phyloP scores from a whole-genome alignment of 2,113 vertebrate species.

The Zosterops borbonicus region DNA sequence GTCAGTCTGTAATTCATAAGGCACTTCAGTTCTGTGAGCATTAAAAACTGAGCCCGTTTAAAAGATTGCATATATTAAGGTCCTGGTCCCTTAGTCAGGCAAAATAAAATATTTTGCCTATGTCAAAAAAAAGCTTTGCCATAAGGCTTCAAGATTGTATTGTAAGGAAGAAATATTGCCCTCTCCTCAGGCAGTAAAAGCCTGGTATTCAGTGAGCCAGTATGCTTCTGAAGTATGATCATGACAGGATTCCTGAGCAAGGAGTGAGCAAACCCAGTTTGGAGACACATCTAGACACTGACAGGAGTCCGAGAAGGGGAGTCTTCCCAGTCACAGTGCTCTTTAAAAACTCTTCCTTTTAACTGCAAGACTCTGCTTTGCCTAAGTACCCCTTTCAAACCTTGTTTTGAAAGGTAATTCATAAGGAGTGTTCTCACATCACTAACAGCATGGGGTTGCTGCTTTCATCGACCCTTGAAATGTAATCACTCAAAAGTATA shows the following conservation, averaged over 20 bases:
- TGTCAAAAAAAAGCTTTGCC: slow-evolving; percentile 4
- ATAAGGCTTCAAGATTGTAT: not conserved
- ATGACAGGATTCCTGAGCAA: not conserved
- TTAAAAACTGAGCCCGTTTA: not conserved
- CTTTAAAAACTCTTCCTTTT: not conserved
- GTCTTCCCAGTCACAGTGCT: not conserved
- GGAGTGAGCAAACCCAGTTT: not conserved
- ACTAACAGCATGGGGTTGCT: not conserved
- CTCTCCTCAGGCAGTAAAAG: not conserved
- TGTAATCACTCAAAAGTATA: not conserved
- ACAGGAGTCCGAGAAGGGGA: not conserved
- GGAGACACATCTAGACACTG: not conserved
- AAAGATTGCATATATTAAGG: slow-evolving; percentile 23
- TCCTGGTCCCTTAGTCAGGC: not conserved
- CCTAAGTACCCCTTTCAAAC: not conserved
- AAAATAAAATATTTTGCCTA: slow-evolving; percentile 35
- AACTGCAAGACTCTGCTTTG: not conserved
- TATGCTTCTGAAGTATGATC: not conserved
- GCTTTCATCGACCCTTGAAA: not conserved
- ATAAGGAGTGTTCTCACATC: not conserved
- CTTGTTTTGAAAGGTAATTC: not conserved
- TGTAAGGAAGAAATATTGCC: slow-evolving; percentile 10
- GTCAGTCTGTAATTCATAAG: not conserved
- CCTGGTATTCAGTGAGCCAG: not conserved
- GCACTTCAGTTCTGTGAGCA: not conserved